These are phyloP conservation scores for Hyposmocoma kahamanoa DNA, from an alignment of 1,140 invertebrate species.

Conservation along the genomic window DNA sequence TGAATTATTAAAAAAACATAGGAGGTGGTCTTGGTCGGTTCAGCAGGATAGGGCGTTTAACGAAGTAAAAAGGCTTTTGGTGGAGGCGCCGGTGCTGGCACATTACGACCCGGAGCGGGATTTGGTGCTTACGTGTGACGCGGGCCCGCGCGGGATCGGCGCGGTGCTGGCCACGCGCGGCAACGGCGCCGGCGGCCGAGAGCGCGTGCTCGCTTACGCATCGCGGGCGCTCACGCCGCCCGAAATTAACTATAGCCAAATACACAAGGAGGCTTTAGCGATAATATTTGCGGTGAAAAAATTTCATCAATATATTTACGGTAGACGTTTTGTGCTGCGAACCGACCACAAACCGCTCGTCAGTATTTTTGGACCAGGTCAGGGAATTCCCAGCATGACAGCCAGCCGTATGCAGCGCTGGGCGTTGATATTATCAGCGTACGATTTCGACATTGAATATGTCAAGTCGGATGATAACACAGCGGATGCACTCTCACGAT, in stretches of 20 bases:
- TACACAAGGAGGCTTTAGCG: too few species aligned
- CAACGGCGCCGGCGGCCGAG: constrained; percentile 14
- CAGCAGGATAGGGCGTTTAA: constrained; percentile 20
- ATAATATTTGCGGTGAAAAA: too few species aligned
- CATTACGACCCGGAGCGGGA: constrained; percentile 49
- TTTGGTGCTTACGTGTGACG: constrained; percentile 64
- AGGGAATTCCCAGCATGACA: constrained; percentile 3
- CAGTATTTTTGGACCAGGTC: constrained; percentile 29
- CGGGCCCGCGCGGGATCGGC: constrained; percentile 60
- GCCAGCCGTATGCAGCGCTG: constrained; percentile 8
- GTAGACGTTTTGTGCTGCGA: constrained; percentile 46
- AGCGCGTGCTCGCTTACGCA: constrained; percentile 35
- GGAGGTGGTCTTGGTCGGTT: constrained; percentile 18
- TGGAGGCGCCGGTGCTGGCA: constrained; percentile 17
- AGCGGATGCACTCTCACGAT: too few species aligned
- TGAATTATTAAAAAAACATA: constrained; percentile 28
- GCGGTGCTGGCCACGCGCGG: constrained; percentile 55
- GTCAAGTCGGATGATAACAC: too few species aligned
- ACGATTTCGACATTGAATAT: constrained; percentile 8
- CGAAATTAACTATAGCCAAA: constrained; percentile 58
- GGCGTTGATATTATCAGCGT: constrained; percentile 7
- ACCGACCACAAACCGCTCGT: constrained; percentile 67
- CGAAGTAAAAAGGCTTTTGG: constrained; percentile 16
- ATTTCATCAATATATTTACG: constrained; percentile 53
- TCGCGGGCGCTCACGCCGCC: constrained; percentile 45